Evolutionary conservation across 2,888 invertebrate genomes (phyloP), one percentile per base, ranked within the genome.

Genomic region (Eucera pruinosa): DNA sequence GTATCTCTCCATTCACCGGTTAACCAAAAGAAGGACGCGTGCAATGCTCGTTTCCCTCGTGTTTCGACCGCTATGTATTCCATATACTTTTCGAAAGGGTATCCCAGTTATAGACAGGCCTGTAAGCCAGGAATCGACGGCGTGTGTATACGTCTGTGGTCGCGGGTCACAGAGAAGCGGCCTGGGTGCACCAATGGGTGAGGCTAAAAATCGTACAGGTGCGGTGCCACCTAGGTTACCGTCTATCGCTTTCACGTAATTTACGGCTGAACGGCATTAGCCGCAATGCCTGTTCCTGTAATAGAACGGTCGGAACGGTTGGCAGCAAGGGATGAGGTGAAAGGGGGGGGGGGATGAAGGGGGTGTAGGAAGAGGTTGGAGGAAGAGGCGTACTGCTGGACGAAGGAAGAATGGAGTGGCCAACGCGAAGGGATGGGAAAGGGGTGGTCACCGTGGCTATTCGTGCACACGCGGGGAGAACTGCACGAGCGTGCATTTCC

Each of bases 181-280:
- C 23, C 23, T 15, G 36, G 5, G n/a, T 5, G 11, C 30, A 39
- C 36, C 11, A 20, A n/a, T 25, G 33, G 52, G 33, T 45, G n/a
- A 43, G 36, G 57, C 62, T 65, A 83, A 83, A 81, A 83, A 80
- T 69, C 83, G 71, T 83, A 81, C 81, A 80, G 80, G 75, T 83
- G 80, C 68, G 80, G 64, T 67, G 54, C 78, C 66, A 62, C 65
- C 70, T 66, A 80, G 61, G 70, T 80, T 76, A 69, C 76, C 85
- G 81, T 88, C 85, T 85, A 87, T 89, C 88, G 88, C 82, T 86
- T 87, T 87, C 86, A 83, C 78, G 87, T 90, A 90, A 91, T 90
- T 90, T 89, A 90, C 87, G 89, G 82, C 82, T 84, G 89, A 86
- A 81, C 87, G 87, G 89, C 88, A 89, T 91, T 89, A 90, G 88